These are phyloP conservation scores for Phengaris alcon DNA, from an alignment of 2,888 invertebrate species.

Conservation along the genomic window DNA sequence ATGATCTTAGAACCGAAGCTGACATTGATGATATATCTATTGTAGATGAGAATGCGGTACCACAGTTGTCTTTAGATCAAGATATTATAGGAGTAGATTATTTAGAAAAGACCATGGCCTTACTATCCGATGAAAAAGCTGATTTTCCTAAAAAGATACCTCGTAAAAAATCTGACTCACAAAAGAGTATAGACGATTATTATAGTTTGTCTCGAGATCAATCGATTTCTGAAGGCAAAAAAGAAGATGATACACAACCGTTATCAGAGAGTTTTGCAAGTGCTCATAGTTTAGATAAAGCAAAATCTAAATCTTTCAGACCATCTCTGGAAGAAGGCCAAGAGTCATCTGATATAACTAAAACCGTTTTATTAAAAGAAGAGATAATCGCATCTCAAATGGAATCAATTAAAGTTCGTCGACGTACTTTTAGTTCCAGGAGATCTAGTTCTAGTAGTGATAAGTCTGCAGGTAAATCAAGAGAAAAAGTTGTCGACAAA, in stretches of 20 bases:
- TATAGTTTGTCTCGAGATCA: constrained; percentile 82
- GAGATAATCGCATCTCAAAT: constrained; percentile 44
- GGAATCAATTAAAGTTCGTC: constrained; percentile 47
- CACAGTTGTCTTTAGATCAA: constrained; percentile 72
- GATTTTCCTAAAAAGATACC: constrained; percentile 79
- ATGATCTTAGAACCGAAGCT: constrained; percentile 91
- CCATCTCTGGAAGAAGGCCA: constrained; percentile 56
- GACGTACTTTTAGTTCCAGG: constrained; percentile 68
- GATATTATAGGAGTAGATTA: constrained; percentile 77
- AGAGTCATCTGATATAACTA: constrained; percentile 56
- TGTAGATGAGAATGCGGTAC: constrained; percentile 83
- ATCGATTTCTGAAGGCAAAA: constrained; percentile 80
- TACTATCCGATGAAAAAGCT: constrained; percentile 73
- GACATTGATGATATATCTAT: constrained; percentile 92
- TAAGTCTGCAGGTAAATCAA: constrained; percentile 63
- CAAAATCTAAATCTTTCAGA: constrained; percentile 58
- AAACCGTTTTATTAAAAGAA: constrained; percentile 57
- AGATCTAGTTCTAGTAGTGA: constrained; percentile 71
- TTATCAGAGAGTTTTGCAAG: constrained; percentile 82
- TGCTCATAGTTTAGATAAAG: constrained; percentile 79
- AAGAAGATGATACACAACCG: constrained; percentile 79
- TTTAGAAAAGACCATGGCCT: constrained; percentile 69
- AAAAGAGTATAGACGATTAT: constrained; percentile 81
- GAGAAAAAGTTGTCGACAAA: constrained; percentile 56
- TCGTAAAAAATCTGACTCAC: constrained; percentile 83